Base-by-base conservation (phyloP, 2,113 vertebrate genomes). In the Tringa solitaria region DNA sequence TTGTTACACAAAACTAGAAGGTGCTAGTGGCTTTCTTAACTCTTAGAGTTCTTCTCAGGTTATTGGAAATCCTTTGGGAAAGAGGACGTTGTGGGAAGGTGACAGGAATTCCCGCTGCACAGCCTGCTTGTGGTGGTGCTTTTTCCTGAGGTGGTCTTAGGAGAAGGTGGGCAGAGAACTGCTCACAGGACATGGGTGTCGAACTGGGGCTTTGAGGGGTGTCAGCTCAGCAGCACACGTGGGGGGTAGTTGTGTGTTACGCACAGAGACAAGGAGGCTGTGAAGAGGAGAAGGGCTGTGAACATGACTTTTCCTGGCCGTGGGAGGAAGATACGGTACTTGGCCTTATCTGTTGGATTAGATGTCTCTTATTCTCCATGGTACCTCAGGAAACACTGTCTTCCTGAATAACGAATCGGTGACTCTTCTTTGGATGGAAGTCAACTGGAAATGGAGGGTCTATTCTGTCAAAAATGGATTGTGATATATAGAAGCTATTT, bases 251-350 rank as follows among this genome's bases (percentile, higher is more conserved):
- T 83, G 70, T 54, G 46, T 2, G 0, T 17, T 33, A 9, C 3
- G 8, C 27, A 7, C 11, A 3, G 14, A 18, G 28, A 28, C n/a
- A 14, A 2, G 2, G n/a, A 13, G 39, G 4, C 12, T 15, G 51
- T n/a, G 73, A 24, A 24, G 53, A n/a, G 41, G 39, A 63, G 43
- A 13, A 28, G 30, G 79, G 45, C 67, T 73, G 35, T 20, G 33
- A 28, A 7, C 37, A 6, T 0, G 1, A 5, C 11, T 45, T 57
- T 8, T 32, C 28, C 50, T n/a, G 37, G 11, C 57, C 9, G 0
- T 14, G 32, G 48, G 27, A 80, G 35, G 61, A 57, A 9, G 35
- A 23, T 39, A 3, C 0, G 5, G 53, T 12, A 14, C 59, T 28
- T 35, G 32, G 30, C 46, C 46, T 80, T 45, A 23, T 41, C 68